These are phyloP conservation scores for Leucozona laternaria DNA, from an alignment of 2,888 invertebrate species.

Conservation along the genomic window DNA sequence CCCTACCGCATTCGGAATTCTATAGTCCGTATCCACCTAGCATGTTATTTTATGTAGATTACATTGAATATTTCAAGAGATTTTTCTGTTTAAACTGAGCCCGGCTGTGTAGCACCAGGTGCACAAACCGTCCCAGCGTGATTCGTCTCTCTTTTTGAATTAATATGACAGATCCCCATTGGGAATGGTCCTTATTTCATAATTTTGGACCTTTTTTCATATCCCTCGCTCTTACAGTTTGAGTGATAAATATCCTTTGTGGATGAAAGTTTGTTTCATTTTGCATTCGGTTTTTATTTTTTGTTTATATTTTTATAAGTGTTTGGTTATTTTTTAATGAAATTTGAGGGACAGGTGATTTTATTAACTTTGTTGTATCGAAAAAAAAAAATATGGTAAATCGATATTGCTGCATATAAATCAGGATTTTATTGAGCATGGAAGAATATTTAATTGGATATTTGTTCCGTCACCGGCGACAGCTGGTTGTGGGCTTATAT, in stretches of 20 bases:
- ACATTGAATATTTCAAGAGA: slow-evolving; percentile 69
- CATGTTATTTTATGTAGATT: slow-evolving; percentile 71
- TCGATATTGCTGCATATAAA: slow-evolving; percentile 61
- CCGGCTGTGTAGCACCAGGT: slow-evolving; percentile 20
- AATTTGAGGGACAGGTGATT: slow-evolving; percentile 64
- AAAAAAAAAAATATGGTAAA: slow-evolving; percentile 38
- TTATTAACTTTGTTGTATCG: slow-evolving; percentile 50
- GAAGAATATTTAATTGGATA: slow-evolving; percentile 62
- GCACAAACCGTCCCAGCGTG: slow-evolving; percentile 35
- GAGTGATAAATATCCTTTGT: slow-evolving; percentile 53
- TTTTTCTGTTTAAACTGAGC: not conserved
- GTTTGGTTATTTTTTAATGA: slow-evolving; percentile 65
- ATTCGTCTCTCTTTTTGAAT: slow-evolving; percentile 60
- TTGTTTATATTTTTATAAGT: slow-evolving; percentile 44
- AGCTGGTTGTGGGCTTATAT: slow-evolving; percentile 18
- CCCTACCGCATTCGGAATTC: not conserved
- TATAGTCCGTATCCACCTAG: slow-evolving; percentile 28
- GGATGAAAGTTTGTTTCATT: slow-evolving; percentile 22
- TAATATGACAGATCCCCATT: slow-evolving; percentile 67
- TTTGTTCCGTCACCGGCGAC: slow-evolving; percentile 44
- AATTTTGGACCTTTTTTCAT: slow-evolving; percentile 33
- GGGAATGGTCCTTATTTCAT: slow-evolving; percentile 61
- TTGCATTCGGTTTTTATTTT: slow-evolving; percentile 18
- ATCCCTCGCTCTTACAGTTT: not conserved
- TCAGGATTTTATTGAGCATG: slow-evolving; percentile 62